A percentile compares a stretch with the other conserved stretches of the same genome.
Conservation (phyloP, 2,113 vertebrate species). For the Apaloderma vittatum region DNA sequence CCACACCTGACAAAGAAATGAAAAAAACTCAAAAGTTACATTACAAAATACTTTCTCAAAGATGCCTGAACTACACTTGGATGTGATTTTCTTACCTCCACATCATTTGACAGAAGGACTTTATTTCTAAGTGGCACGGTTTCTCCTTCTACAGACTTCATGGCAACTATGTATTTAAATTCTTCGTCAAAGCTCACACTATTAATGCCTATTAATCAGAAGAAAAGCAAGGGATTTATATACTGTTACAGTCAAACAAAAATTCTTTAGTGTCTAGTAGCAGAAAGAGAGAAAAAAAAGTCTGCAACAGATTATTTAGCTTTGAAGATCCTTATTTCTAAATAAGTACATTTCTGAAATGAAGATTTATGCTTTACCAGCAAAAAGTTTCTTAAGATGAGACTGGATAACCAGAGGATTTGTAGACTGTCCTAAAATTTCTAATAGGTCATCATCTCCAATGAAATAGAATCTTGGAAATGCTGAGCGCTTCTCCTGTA, state of each 20-base stretch:
- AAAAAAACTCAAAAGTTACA: background rate
- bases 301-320: background rate
- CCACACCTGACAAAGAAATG: constrained; percentile 85
- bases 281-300: background rate
- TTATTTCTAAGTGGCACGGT: constrained; percentile 89
- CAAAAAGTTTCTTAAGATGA: constrained; percentile 97
- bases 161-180: constrained; percentile 89
- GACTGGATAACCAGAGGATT: constrained; percentile 94
- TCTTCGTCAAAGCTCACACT: constrained; percentile 92
- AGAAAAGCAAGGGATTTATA: background rate
- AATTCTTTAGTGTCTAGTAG: background rate
- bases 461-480: constrained; percentile 98
- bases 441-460: constrained; percentile 96
- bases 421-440: constrained; percentile 95
- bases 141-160: constrained; percentile 96
- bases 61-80: background rate
- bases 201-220: constrained; percentile 87
- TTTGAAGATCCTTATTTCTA: background rate
- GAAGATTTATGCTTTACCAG: constrained; percentile 80
- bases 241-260: background rate
- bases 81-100: constrained; percentile 86
- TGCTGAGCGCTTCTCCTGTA: constrained; percentile 94
- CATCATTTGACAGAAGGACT: constrained; percentile 89
- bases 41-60: background rate
- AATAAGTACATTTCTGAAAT: background rate